phyloP scores from a whole-genome alignment of 1,140 invertebrate species.

The Diachasmimorpha longicaudata region DNA sequence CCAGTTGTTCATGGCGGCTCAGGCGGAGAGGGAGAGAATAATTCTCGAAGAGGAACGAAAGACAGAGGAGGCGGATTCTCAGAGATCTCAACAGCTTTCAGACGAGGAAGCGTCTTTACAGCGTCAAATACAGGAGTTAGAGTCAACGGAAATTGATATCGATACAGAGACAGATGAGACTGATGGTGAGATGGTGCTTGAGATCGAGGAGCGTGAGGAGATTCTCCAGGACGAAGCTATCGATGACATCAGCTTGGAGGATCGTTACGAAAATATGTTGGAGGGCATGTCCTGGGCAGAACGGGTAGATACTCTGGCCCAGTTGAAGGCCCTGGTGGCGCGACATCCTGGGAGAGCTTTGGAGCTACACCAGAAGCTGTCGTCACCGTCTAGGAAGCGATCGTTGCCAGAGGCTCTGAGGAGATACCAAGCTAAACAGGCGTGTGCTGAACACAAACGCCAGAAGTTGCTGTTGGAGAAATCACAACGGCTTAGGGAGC shows the following conservation, averaged over 20 bases:
- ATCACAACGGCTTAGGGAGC: constrained; percentile 81
- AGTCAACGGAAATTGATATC: constrained; percentile 81
- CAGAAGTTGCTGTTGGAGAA: constrained; percentile 83
- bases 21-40: constrained; percentile 48
- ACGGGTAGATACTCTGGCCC: constrained; percentile 77
- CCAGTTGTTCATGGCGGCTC: constrained; percentile 59
- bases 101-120: constrained; percentile 83
- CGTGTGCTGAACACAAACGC: constrained; percentile 79
- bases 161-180: constrained; percentile 84
- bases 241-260: constrained; percentile 55
- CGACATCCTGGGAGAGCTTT: constrained; percentile 88
- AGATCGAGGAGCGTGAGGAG: constrained; percentile 62
- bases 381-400: constrained; percentile 85
- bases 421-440: constrained; percentile 88
- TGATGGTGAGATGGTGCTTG: constrained; percentile 71
- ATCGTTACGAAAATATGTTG: constrained; percentile 73
- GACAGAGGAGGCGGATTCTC: constrained; percentile 63
- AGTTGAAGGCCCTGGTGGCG: constrained; percentile 76
- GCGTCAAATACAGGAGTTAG: constrained; percentile 78
- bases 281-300: constrained; percentile 82
- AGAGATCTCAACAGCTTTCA: constrained; percentile 68
- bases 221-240: constrained; percentile 36
- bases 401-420: constrained; percentile 79
- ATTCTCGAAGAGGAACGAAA: constrained; percentile 54
- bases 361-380: constrained; percentile 91